A percentile compares a stretch with the other conserved stretches of the same genome.
Conservation (phyloP, 2,888 invertebrate species). For the Muschampia plurimacula region DNA sequence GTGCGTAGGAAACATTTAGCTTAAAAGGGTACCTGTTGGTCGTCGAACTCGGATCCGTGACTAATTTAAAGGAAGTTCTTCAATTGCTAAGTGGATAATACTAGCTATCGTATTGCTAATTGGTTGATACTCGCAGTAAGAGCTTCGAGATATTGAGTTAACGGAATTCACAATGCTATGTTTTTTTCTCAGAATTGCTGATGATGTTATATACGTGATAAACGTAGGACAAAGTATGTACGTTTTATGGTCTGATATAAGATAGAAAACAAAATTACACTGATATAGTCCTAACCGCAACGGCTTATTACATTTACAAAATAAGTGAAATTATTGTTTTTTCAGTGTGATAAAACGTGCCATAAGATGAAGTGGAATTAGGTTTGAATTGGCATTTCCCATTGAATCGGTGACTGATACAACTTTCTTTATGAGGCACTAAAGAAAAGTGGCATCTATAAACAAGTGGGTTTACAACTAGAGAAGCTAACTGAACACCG, state of each 20-base stretch:
- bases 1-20: conserved; percentile 21
- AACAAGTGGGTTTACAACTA: conserved; percentile 29
- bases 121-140: not conserved
- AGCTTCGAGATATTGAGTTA: conserved; percentile 13
- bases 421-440: conserved; percentile 23
- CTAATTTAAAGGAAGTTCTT: conserved; percentile 32
- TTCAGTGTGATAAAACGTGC: not conserved
- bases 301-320: conserved; percentile 17
- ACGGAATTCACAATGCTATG: not conserved
- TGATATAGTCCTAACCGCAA: conserved; percentile 30
- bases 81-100: conserved; percentile 24
- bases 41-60: conserved; percentile 22
- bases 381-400: not conserved
- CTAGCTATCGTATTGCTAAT: conserved; percentile 26
- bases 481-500: conserved; percentile 25
- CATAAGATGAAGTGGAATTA: not conserved
- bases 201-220: not conserved
- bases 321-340: conserved; percentile 19
- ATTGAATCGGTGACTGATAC: not conserved
- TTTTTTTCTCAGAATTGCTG: not conserved
- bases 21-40: conserved; percentile 21
- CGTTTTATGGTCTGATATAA: conserved; percentile 19
- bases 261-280: conserved; percentile 13
- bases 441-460: conserved; percentile 28
- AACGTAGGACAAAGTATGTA: conserved; percentile 2